These are phyloP conservation scores for Melinopterus prodromus DNA, from an alignment of 2,888 invertebrate genomes.

Conservation along the genomic window DNA sequence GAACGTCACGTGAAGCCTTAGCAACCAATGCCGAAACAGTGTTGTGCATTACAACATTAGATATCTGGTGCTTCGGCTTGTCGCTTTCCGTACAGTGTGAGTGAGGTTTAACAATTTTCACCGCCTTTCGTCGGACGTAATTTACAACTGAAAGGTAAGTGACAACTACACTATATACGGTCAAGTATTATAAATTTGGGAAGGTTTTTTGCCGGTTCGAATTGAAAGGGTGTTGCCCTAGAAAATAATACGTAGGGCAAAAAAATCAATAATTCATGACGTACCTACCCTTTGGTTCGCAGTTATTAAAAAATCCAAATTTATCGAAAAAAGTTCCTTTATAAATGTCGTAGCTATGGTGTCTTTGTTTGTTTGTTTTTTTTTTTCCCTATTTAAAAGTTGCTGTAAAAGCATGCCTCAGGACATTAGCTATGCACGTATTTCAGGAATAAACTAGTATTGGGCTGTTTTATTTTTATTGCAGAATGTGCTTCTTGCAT, in stretches of 20 bases:
- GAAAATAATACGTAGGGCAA: conserved; percentile 32
- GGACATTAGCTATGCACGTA: conserved; percentile 30
- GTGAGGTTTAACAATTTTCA: not conserved
- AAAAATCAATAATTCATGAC: conserved; percentile 38
- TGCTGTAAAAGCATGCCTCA: not conserved
- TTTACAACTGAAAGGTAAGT: conserved; percentile 14
- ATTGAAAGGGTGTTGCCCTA: conserved; percentile 34
- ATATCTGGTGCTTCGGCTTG: conserved; percentile 32
- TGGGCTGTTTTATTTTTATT: conserved; percentile 27
- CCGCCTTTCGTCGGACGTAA: not conserved
- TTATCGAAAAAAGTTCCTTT: not conserved
- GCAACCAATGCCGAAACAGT: conserved; percentile 50
- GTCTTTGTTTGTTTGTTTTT: conserved; percentile 19
- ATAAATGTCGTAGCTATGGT: not conserved
- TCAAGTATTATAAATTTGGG: not conserved
- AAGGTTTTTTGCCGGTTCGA: conserved; percentile 1
- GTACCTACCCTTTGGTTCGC: conserved; percentile 12
- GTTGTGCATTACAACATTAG: conserved; percentile 52
- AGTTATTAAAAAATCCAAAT: not conserved
- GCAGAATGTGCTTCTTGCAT: conserved; percentile 34
- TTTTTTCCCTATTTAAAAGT: not conserved
- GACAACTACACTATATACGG: not conserved
- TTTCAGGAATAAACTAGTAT: conserved; percentile 31
- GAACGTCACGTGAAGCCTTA: conserved; percentile 49
- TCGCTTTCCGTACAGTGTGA: not conserved